Evolutionary conservation across 2,888 invertebrate species (phyloP), one percentile per base, ranked within the genome.

Genomic region (Erebia palarica): DNA sequence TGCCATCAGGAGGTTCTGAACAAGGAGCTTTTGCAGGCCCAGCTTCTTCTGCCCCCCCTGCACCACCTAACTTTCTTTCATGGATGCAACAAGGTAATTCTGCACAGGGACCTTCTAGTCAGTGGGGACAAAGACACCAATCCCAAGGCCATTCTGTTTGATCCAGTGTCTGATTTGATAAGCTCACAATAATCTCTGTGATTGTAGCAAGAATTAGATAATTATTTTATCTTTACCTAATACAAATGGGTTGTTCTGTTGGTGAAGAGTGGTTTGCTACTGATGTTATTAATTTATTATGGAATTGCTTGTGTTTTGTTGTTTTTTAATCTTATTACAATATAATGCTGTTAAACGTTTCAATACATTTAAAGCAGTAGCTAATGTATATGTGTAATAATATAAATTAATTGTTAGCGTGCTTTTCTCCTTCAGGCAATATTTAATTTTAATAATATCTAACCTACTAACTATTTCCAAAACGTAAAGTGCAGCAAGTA

Each of bases 51-150:
- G 91, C 94, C 63, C 92, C 92, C 71, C 88, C 91, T 73, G 91
- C 87, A 75, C 89, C 92, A 69, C 89, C 93, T 74, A 95, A 95
- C 80, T 96, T 96, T 86, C 94, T 96, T 75, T 95, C 95, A 68
- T 96, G 96, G 96, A 96, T 96, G 95, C 95, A 95, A 85, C 96
- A 95, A 89, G 95, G 94, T 82, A 94, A 94, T 79, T 93, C 92
- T 75, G 92, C 92, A 79, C 92, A 93, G 87, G 92, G 93, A 85
- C 93, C 93, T 81, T 93, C 93, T 92, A 92, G 92, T 92, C 93
- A 93, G 82, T 93, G 93, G 93, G 93, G 93, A 86, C 93, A 93
- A 78, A 83, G 92, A 77, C 93, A 93, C 82, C 92, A 92, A 85
- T 92, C 93, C 84, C 93, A 93, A 85, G 93, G 93, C 85, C 93